Conservation (phyloP, 2,797 vertebrate species). For the Valencia hispanica region DNA sequence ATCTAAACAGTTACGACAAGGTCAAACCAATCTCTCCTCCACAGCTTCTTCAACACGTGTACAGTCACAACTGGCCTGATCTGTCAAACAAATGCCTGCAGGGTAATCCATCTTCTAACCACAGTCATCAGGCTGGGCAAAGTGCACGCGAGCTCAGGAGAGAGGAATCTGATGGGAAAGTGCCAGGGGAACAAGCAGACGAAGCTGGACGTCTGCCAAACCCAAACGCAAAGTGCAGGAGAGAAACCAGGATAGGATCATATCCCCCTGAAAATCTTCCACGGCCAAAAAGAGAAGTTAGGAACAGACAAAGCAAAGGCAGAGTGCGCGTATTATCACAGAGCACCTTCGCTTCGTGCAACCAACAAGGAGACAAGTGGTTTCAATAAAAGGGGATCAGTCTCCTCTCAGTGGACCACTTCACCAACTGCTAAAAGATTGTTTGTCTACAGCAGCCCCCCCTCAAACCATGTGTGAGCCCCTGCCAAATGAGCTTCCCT, state of each 20-base stretch:
- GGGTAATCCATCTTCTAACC: conserved; percentile 70
- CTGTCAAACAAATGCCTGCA: conserved; percentile 77
- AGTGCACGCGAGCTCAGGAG: conserved; percentile 63
- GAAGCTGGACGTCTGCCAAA: conserved; percentile 78
- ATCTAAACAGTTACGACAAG: conserved; percentile 63
- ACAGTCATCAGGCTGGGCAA: conserved; percentile 64
- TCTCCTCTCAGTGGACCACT: conserved; percentile 76
- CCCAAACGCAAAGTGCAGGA: conserved; percentile 59
- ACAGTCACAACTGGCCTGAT: conserved; percentile 52
- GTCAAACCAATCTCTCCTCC: conserved; percentile 56
- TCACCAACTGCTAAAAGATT: conserved; percentile 76
- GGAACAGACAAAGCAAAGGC: conserved; percentile 61
- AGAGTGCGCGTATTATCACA: conserved; percentile 74
- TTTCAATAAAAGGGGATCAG: conserved; percentile 79
- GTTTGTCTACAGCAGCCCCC: conserved; percentile 70
- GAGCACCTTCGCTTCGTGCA: conserved; percentile 71
- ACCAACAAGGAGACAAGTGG: conserved; percentile 74
- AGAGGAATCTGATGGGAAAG: conserved; percentile 69
- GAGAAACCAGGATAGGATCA: conserved; percentile 72
- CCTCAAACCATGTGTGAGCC: conserved; percentile 42
- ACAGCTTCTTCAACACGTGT: conserved; percentile 60
- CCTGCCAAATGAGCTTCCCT: conserved; percentile 62
- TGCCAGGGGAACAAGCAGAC: conserved; percentile 70
- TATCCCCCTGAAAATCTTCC: conserved; percentile 59
- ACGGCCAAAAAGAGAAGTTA: conserved; percentile 37